Conservation (phyloP, 2,113 vertebrate genomes). For the Oryzias melastigma region DNA sequence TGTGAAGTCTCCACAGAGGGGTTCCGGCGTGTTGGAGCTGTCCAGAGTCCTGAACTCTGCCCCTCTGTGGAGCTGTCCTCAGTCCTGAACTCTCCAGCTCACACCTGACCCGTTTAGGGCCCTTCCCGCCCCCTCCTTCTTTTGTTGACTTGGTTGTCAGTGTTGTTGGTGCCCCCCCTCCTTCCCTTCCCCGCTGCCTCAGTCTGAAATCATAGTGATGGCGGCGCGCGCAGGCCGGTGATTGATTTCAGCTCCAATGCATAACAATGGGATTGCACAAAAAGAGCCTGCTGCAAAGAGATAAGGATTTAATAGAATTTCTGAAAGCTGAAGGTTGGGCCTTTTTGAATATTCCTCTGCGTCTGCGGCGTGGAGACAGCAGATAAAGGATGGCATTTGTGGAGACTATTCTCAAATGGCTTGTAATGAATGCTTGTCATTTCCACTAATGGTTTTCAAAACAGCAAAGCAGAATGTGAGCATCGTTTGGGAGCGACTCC, state of each 20-base stretch:
- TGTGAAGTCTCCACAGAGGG: background rate
- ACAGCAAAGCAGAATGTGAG: slow-evolving; percentile 72
- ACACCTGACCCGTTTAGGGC: slow-evolving; percentile 13
- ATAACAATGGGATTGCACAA: slow-evolving; percentile 87
- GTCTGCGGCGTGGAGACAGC: slow-evolving; percentile 82
- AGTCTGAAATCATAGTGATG: slow-evolving; percentile 81
- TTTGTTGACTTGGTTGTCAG: slow-evolving; percentile 74
- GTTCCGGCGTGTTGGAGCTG: slow-evolving; percentile 46
- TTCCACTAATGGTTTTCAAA: slow-evolving; percentile 84
- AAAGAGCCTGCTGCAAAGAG: slow-evolving; percentile 89
- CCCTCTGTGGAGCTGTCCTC: slow-evolving; percentile 43
- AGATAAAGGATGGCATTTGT: slow-evolving; percentile 90
- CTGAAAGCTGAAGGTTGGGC: slow-evolving; percentile 89
- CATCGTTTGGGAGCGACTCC: slow-evolving; percentile 72
- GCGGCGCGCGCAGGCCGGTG: slow-evolving; percentile 77
- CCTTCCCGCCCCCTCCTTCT: slow-evolving; percentile 20
- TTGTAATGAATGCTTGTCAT: slow-evolving; percentile 86
- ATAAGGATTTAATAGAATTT: slow-evolving; percentile 99
- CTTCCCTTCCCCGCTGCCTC: slow-evolving; percentile 48
- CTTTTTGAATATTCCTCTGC: slow-evolving; percentile 88
- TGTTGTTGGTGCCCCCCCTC: slow-evolving; percentile 55
- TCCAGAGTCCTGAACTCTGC: slow-evolving; percentile 26
- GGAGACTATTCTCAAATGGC: slow-evolving; percentile 84
- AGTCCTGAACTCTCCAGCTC: slow-evolving; percentile 7
- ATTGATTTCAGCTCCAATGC: slow-evolving; percentile 85